Conservation (phyloP, 2,888 invertebrate species). For the Argyresthia albistria region DNA sequence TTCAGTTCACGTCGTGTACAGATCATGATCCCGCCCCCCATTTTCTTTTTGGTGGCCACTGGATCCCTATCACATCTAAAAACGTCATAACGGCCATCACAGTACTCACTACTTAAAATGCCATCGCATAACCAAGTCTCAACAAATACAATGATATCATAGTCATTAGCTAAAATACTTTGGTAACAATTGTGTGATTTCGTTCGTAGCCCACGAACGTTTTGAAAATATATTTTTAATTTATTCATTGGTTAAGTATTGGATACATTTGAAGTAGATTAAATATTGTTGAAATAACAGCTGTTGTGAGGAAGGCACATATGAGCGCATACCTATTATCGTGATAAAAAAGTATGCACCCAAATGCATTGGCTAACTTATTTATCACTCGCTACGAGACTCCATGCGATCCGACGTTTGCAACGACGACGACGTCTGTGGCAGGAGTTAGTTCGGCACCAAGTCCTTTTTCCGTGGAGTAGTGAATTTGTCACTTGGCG, state of each 20-base stretch:
- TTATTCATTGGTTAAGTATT: no score
- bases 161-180: constrained; percentile 10
- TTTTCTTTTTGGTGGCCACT: constrained; percentile 7
- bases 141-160: constrained; percentile 11
- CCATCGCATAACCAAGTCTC: constrained; percentile 11
- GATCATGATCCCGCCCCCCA: background rate
- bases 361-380: no score
- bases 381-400: no score
- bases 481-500: background rate
- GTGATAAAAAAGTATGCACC: no score
- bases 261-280: no score
- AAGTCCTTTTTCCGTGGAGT: no score
- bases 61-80: constrained; percentile 1
- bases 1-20: background rate
- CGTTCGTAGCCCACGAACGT: constrained; percentile 11
- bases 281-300: no score
- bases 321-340: no score
- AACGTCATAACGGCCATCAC: background rate
- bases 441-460: no score
- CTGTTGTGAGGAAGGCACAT: no score
- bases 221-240: constrained; percentile 10
- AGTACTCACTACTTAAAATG: constrained; percentile 1
- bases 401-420: no score
- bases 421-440: no score
- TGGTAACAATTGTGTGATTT: constrained; percentile 10